Percentiles rank a stretch among this genome's conserved stretches.
Conservation (phyloP, 2,797 vertebrate species). For the Poecile montanus region DNA sequence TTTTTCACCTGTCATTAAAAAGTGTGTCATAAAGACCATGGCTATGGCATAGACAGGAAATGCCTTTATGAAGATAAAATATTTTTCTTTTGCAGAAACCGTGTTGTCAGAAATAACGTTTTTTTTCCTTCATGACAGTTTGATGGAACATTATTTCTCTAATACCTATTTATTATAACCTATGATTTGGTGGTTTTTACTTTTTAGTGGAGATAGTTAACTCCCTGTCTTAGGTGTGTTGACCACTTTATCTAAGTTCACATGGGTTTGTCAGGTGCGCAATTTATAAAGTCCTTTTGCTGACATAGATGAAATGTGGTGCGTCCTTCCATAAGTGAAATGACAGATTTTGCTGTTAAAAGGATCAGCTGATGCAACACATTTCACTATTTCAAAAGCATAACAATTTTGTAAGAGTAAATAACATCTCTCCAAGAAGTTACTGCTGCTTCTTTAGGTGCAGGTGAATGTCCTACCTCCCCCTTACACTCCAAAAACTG, state of each 20-base stretch:
- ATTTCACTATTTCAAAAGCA: constrained; percentile 6
- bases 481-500: neutral
- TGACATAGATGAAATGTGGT: neutral
- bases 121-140: neutral
- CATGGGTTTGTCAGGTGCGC: neutral
- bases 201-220: neutral
- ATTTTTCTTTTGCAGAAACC: neutral
- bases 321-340: neutral
- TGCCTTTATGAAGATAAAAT: neutral
- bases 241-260: neutral
- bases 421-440: neutral
- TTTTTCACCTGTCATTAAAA: neutral
- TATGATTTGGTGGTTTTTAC: neutral
- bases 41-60: neutral
- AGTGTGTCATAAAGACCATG: neutral
- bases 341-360: neutral
- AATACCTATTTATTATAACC: neutral
- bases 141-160: neutral
- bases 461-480: neutral
- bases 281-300: neutral
- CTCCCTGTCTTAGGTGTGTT: neutral
- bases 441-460: neutral
- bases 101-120: accelerated
- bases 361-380: neutral
- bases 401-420: neutral